Percentiles rank a stretch among this genome's conserved stretches.
These are phyloP conservation scores for Coccyzus lansbergi DNA, from an alignment of 2,797 vertebrate species.

Conservation along the genomic window DNA sequence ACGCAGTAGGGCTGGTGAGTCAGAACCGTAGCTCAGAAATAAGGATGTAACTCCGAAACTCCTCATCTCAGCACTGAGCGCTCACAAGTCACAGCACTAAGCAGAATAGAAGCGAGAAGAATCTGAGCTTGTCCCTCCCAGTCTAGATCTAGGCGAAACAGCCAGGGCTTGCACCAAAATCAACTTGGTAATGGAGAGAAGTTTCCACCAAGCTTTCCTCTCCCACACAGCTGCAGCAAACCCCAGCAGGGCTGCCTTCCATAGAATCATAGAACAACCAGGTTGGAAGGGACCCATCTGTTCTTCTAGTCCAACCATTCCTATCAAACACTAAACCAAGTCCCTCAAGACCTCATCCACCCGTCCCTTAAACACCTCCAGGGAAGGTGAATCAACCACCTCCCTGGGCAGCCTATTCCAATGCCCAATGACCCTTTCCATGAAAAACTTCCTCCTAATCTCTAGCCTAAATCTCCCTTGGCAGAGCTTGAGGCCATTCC, in stretches of 20 bases:
- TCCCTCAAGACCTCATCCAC: too few species aligned
- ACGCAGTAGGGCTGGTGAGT: constrained; percentile 36
- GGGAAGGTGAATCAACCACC: too few species aligned
- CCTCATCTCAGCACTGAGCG: constrained; percentile 25
- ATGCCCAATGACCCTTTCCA: too few species aligned
- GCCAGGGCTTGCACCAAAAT: background rate
- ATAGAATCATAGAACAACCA: too few species aligned
- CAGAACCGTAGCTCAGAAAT: constrained; percentile 28
- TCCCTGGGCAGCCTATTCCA: too few species aligned
- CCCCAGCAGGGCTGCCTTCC: background rate
- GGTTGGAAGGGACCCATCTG: too few species aligned
- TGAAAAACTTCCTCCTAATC: too few species aligned
- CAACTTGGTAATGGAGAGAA: background rate
- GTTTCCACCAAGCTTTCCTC: background rate
- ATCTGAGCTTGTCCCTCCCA: background rate
- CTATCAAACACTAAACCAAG: too few species aligned
- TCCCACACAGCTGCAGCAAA: background rate
- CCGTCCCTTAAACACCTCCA: too few species aligned
- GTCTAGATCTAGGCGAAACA: background rate
- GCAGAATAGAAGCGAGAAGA: background rate
- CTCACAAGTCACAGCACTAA: background rate
- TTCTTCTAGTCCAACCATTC: too few species aligned
- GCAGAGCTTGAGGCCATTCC: too few species aligned
- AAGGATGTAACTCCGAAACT: constrained; percentile 37
- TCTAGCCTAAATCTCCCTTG: too few species aligned